Evolutionary conservation across 2,797 vertebrate genomes (phyloP).

Genomic region (Alosa sapidissima): DNA sequence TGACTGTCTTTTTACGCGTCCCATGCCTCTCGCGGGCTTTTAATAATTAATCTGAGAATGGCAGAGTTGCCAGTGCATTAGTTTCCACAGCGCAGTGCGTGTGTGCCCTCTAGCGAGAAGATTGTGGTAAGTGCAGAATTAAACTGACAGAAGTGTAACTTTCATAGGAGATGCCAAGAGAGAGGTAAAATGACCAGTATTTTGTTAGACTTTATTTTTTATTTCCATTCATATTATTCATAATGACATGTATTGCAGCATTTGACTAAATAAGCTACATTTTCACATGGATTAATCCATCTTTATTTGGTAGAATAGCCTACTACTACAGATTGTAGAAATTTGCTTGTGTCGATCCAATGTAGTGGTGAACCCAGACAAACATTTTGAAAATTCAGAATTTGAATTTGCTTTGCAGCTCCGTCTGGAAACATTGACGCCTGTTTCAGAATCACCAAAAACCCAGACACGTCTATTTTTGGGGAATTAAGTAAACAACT

Average conservation of each 20-base stretch:
- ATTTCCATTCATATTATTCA: no score
- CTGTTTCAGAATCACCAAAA: no score
- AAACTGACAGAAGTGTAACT: not conserved
- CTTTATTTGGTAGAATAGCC: no score
- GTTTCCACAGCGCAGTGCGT: conserved; percentile 59
- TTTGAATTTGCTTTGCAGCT: no score
- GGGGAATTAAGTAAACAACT: no score
- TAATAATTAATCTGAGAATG: not conserved
- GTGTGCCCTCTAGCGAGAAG: conserved; percentile 70
- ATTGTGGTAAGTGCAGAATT: not conserved
- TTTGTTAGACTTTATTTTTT: not conserved
- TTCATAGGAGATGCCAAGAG: not conserved
- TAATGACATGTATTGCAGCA: not conserved
- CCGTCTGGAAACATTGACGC: no score
- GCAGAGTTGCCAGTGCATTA: not conserved
- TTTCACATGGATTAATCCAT: no score
- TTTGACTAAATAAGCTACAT: not conserved
- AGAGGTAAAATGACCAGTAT: not conserved
- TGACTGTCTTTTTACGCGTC: not conserved
- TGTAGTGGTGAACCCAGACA: no score
- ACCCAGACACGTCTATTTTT: no score
- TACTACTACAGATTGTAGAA: no score
- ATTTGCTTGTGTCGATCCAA: no score
- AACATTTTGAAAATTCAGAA: no score
- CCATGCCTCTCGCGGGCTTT: not conserved